These are phyloP conservation scores for Neocloeon triangulifer DNA, from an alignment of 1,140 invertebrate genomes.

Conservation along the genomic window DNA sequence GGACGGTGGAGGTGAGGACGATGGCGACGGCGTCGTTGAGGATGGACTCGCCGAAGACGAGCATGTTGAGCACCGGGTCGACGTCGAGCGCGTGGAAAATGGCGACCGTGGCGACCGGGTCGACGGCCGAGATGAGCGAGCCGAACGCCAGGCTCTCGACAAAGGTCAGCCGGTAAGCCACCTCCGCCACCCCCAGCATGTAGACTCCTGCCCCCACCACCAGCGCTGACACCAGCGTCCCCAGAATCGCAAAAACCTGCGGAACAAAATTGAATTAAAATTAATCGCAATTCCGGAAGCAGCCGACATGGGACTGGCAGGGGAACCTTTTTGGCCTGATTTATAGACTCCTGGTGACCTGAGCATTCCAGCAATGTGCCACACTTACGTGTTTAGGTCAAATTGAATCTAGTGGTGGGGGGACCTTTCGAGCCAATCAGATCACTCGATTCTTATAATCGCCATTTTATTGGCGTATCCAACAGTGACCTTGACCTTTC, in stretches of 20 bases:
- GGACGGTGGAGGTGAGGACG: conserved; percentile 79
- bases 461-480: too few relatives aligned
- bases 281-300: too few relatives aligned
- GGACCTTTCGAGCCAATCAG: too few relatives aligned
- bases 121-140: conserved; percentile 93
- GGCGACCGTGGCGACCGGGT: conserved; percentile 93
- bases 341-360: too few relatives aligned
- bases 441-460: too few relatives aligned
- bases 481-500: too few relatives aligned
- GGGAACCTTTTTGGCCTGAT: too few relatives aligned
- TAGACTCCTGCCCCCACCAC: conserved; percentile 89
- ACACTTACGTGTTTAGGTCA: too few relatives aligned
- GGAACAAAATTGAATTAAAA: too few relatives aligned
- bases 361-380: too few relatives aligned
- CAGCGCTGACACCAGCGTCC: conserved; percentile 86
- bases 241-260: conserved; percentile 93
- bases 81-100: conserved; percentile 95
- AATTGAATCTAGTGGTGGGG: too few relatives aligned
- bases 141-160: conserved; percentile 97
- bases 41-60: conserved; percentile 96
- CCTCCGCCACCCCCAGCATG: conserved; percentile 66
- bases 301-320: too few relatives aligned
- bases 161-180: conserved; percentile 78
- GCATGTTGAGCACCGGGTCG: conserved; percentile 91
- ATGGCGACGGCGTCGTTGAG: conserved; percentile 97